Evolutionary conservation across 2,797 vertebrate species (phyloP), one percentile per base, ranked within the genome.

Genomic region (Myripristis murdjan): DNA sequence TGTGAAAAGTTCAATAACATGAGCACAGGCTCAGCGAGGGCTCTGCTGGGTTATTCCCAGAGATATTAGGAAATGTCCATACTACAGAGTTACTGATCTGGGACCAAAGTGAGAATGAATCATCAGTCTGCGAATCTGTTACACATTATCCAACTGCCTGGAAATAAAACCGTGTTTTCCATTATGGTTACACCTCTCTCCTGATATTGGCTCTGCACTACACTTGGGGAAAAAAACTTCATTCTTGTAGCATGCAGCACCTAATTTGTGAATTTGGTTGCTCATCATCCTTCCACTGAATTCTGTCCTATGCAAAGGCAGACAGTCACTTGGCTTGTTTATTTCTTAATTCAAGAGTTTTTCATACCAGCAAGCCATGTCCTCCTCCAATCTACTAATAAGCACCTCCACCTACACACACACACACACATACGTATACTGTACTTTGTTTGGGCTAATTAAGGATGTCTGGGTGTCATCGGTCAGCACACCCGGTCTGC

Each of bases 361-460:
- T 55, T 77, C 28, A 58, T 20, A 44, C 15, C 39, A 64, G 41
- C 31, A 54, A 41, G 75, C 73, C 71, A 46, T 57, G 58, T 18
- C 37, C 56, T 56, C 54, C 70, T 49, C 53, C 26, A 24, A 11
- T 20, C 23, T 63, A 8, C 57, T 59, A 82, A 68, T 54, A 47
- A 62, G 26, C 43, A 1, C 54, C 3, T 39, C 51, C 57, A 82
- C 84, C 73, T 76, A 75, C 74, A 79, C 60, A 60, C 22, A 64
- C 6, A 54, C 54, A 28, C 64, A 82, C 64, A 39, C 46, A 61
- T 58, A 61, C n/a, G n/a, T n/a, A n/a, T n/a, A n/a, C n/a, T n/a
- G n/a, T 31, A 31, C 55, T 70, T 78, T 91, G 87, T 90, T 90
- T 88, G 51, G 70, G 78, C 89, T 93, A 91, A 95, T 94, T 94